Conservation (phyloP, 2,113 vertebrate species). For the Engraulis encrasicolus region DNA sequence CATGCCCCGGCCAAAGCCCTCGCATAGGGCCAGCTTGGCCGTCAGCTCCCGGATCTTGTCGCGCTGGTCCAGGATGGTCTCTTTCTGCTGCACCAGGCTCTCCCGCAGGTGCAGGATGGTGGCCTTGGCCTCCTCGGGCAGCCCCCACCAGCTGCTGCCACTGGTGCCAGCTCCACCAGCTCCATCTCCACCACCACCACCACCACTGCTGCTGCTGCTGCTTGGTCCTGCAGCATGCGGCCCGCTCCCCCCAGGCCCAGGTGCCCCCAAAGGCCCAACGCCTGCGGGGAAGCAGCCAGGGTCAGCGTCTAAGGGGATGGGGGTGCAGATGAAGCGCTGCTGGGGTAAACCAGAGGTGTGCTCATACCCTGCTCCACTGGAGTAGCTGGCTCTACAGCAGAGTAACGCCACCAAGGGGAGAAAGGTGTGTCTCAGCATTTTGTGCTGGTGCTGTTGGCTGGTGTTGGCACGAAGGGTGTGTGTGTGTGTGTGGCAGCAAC, state of each 20-base stretch:
- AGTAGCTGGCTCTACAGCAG: conserved; percentile 15
- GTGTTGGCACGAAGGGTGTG: not conserved
- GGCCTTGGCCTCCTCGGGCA: conserved; percentile 79
- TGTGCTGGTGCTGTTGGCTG: not conserved
- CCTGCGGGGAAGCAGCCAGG: conserved; percentile 70
- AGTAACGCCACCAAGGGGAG: conserved; percentile 47
- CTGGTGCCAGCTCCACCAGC: conserved; percentile 54
- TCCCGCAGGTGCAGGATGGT: conserved; percentile 81
- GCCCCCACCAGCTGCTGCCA: conserved; percentile 69
- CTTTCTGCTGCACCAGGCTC: conserved; percentile 81
- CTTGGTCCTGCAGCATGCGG: conserved; percentile 56
- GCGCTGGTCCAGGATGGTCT: conserved; percentile 82
- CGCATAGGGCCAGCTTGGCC: conserved; percentile 78
- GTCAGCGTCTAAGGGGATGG: conserved; percentile 75
- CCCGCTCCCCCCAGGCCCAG: conserved; percentile 43
- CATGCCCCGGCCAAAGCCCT: conserved; percentile 65
- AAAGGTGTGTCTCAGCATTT: not conserved
- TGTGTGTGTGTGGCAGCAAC: too few relatives aligned
- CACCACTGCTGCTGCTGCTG: conserved; percentile 45
- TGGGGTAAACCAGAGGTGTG: conserved; percentile 59
- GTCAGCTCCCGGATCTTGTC: conserved; percentile 82
- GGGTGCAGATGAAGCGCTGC: conserved; percentile 80
- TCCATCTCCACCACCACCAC: conserved; percentile 34
- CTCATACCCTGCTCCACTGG: conserved; percentile 56
- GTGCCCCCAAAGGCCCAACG: conserved; percentile 45